phyloP scores from a whole-genome alignment of 2,113 vertebrate genomes.

The Platichthys stellatus region DNA sequence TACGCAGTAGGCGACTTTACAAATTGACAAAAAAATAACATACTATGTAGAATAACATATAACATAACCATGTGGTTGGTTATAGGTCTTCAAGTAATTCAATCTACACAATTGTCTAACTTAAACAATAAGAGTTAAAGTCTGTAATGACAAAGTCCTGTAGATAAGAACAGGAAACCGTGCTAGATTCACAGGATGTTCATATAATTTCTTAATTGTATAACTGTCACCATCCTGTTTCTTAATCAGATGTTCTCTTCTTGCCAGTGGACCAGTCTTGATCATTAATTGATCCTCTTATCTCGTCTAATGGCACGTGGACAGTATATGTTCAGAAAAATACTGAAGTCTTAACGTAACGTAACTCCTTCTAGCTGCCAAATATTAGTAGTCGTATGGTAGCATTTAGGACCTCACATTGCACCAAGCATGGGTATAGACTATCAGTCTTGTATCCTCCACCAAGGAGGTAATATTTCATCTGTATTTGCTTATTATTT shows the following conservation, averaged over 20 bases:
- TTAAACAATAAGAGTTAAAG: background rate
- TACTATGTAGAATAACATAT: too few species aligned
- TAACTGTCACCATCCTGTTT: background rate
- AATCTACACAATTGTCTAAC: background rate
- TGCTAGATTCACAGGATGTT: background rate
- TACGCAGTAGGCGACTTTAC: too few species aligned
- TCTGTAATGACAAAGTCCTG: background rate
- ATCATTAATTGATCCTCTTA: slow-evolving; percentile 27
- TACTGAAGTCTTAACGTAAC: background rate
- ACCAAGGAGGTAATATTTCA: too few species aligned
- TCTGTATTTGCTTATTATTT: too few species aligned
- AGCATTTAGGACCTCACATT: background rate
- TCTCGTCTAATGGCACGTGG: background rate
- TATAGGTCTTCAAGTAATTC: background rate
- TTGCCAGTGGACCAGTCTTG: background rate
- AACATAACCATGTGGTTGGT: background rate
- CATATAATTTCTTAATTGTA: background rate
- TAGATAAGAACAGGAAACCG: background rate
- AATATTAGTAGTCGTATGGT: background rate
- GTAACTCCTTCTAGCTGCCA: background rate
- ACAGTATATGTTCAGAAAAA: background rate
- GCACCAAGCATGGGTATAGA: too few species aligned
- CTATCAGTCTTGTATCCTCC: too few species aligned
- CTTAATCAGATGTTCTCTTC: slow-evolving; percentile 22
- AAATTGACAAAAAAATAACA: too few species aligned